phyloP scores from a whole-genome alignment of 2,797 vertebrate species.

The Sebastes minor region DNA sequence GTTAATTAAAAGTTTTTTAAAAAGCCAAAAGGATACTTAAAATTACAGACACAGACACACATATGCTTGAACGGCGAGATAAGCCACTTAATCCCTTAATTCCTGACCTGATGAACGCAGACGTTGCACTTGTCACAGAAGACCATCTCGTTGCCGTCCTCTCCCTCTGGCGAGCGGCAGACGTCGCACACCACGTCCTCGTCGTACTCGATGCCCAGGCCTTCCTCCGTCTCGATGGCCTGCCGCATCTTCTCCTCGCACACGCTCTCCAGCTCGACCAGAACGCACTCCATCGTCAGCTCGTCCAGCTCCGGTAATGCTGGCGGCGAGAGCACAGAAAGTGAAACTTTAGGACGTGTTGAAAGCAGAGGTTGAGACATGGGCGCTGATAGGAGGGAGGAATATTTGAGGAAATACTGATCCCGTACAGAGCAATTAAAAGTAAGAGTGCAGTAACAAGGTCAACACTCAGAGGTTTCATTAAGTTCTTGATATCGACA shows the following conservation, averaged over 20 bases:
- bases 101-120: constrained; percentile 94
- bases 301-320: constrained; percentile 91
- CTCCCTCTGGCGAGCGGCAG: constrained; percentile 95
- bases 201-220: constrained; percentile 95
- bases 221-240: constrained; percentile 94
- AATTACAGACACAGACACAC: not conserved
- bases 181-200: constrained; percentile 97
- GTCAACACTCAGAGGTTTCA: constrained; percentile 11
- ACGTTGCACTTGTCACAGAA: constrained; percentile 98
- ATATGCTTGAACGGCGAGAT: not conserved
- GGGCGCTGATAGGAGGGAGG: not conserved
- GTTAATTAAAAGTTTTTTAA: not conserved
- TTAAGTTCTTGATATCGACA: constrained; percentile 2
- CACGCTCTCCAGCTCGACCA: constrained; percentile 91
- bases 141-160: constrained; percentile 98
- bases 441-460: not conserved
- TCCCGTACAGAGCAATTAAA: constrained; percentile 23
- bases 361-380: not conserved
- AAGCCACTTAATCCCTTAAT: not conserved
- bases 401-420: constrained; percentile 1
- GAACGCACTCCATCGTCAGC: constrained; percentile 90
- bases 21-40: not conserved
- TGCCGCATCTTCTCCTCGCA: constrained; percentile 93
- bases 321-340: constrained; percentile 47
- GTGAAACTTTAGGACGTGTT: not conserved